These are phyloP conservation scores for Pocillopora verrucosa DNA, from an alignment of 64 coral and sea anemone genomes.

Conservation along the genomic window DNA sequence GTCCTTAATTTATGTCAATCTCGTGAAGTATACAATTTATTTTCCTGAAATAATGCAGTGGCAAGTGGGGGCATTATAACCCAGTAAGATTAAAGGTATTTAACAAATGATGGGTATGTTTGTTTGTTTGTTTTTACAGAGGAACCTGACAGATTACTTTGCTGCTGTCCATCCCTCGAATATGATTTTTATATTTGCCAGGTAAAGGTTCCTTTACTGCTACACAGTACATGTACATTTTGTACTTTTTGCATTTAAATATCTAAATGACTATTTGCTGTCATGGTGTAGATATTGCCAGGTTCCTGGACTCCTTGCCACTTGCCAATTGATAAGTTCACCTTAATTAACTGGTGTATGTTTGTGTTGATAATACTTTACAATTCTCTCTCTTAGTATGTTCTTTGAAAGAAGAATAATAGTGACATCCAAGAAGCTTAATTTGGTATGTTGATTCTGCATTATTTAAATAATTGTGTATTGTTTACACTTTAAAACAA, in stretches of 20 bases:
- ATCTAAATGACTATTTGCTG: too few relatives aligned
- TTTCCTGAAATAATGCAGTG: too few relatives aligned
- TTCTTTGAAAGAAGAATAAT: constrained; percentile 99
- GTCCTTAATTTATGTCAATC: too few relatives aligned
- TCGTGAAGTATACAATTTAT: too few relatives aligned
- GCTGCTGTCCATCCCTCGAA: constrained; percentile 81
- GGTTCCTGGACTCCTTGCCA: too few relatives aligned
- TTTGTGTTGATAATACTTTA: not conserved
- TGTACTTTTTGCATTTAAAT: too few relatives aligned
- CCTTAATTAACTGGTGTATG: not conserved
- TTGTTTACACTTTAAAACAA: not conserved
- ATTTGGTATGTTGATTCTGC: constrained; percentile 72
- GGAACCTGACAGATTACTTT: constrained; percentile 96
- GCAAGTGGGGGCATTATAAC: too few relatives aligned
- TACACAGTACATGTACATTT: too few relatives aligned
- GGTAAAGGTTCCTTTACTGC: constrained; percentile 26
- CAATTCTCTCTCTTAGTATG: constrained; percentile 62
- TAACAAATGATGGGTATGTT: not conserved
- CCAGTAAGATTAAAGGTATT: too few relatives aligned
- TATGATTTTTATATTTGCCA: constrained; percentile 94
- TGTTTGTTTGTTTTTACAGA: constrained; percentile 35
- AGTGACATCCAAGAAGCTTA: constrained; percentile 94
- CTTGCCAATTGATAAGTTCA: not conserved
- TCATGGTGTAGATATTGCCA: too few relatives aligned
- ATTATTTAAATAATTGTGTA: not conserved